Evolutionary conservation across 2,797 vertebrate genomes (phyloP), one percentile per base, ranked within the genome.

Genomic region (Hylomyscus alleni): DNA sequence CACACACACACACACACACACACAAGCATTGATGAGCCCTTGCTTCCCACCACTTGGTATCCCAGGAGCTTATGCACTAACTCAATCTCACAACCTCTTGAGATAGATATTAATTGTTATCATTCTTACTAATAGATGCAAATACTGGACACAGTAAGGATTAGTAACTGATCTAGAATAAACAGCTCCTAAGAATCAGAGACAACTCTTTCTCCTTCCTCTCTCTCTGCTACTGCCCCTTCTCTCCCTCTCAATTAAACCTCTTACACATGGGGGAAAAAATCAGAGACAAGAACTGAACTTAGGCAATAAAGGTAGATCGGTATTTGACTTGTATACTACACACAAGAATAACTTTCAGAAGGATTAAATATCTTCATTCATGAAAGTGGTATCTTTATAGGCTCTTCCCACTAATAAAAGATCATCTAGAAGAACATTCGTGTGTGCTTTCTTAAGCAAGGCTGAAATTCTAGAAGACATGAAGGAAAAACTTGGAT

Each of bases 391-490:
- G 72, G 24, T 24, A 67, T 58, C 6, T 73, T 88, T 77, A 47
- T 81, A 83, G 72, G 24, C 44, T 67, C 14, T 82, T 78, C 89
- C 76, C 9, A 58, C 3, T 72, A 40, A 76, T 62, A 58, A 34
- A 87, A 78, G 56, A 72, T 60, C 93, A 95, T 72, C 47, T 34
- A 89, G 24, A 73, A 40, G 47, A 86, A 52, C 44, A 52, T 54
- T 31, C 24, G 54, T 29, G 3, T 5, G 80, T 12, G 72, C 7
- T 82, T 94, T 82, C 29, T 95, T 73, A 67, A 97, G 17, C 3
- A 75, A 91, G 75, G n/a, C 29, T 94, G 37, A 86, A 75, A 85
- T 90, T 19, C 13, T 34, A 80, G 50, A 62, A 96, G 50, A 92
- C 47, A 73, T 50, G 12, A 56, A 94, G 37, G 15, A 86, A 75